Base-by-base conservation (phyloP, 92 coral and sea anemone species). In the Parazoanthus darwini region DNA sequence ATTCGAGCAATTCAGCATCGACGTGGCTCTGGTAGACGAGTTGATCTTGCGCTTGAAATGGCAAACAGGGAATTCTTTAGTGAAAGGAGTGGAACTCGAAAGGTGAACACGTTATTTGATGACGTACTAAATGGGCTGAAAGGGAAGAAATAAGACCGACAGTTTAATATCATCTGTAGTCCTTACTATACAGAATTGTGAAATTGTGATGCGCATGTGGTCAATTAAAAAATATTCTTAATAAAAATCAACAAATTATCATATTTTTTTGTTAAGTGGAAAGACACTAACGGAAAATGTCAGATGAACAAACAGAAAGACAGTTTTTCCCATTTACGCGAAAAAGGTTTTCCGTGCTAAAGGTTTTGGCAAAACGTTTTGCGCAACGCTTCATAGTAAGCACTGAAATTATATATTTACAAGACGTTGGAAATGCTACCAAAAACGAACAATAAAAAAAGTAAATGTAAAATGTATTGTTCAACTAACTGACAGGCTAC, bases 11-110 rank as follows among this genome's bases (percentile, higher is more conserved):
- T 93, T 48, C 86, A 74, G 35, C 91, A 79, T 48, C 95, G 74
- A 56, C 44, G 90, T 6, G 97, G 97, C 10, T 81, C 93, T 8
- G 90, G 81, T 3, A 92, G 94, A 85, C 86, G 92, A 66, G 84
- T 94, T 20, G 95, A 94, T 70, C 82, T 89, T 37, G 97, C 97
- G 13, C 86, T 94, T 42, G 89, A 88, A 46, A 76, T 85, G 83
- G 92, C 97, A 8, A 68, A 88, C 42, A 86, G 88, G 70, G 90
- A 91, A 11, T 65, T 94, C 85, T 94, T 94, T 79, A 91, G 82
- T 38, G 25, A 25, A 29, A 85, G 86, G 39, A 88, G 92, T 7
- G 97, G 95, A 44, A 90, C 90, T 14, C 86, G 92, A 75, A 79
- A 91, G 95, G 97, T 92, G 22, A 42, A 86, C 8, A 74, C 38